These are phyloP conservation scores for Odontocerum albicorne DNA, from an alignment of 2,888 invertebrate genomes.

Conservation along the genomic window DNA sequence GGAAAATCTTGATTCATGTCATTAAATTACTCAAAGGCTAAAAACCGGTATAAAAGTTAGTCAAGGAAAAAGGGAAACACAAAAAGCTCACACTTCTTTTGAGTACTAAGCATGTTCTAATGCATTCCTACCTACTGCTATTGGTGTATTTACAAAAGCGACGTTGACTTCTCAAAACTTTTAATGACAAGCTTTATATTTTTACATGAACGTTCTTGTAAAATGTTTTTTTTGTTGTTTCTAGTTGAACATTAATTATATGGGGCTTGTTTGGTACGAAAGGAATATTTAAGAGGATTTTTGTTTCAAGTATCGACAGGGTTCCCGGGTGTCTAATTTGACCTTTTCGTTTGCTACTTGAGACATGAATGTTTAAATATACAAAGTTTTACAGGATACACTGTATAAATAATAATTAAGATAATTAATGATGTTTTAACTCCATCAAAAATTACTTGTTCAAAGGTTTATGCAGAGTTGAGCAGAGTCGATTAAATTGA, in stretches of 20 bases:
- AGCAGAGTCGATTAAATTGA: no score
- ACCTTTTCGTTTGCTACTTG: background rate
- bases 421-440: no score
- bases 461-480: no score
- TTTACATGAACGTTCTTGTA: constrained; percentile 32
- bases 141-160: constrained; percentile 33
- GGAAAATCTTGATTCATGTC: constrained; percentile 21
- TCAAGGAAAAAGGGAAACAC: constrained; percentile 19
- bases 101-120: constrained; percentile 28
- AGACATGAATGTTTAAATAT: background rate
- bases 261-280: constrained; percentile 21
- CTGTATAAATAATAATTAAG: no score
- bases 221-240: constrained; percentile 32
- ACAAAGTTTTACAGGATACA: no score
- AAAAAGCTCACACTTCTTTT: constrained; percentile 22
- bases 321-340: constrained; percentile 19
- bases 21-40: constrained; percentile 15
- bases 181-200: constrained; percentile 36
- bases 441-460: no score
- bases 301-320: constrained; percentile 25
- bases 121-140: constrained; percentile 26
- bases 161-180: constrained; percentile 35
- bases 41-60: constrained; percentile 17
- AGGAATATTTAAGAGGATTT: constrained; percentile 34
- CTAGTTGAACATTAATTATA: constrained; percentile 33